These are phyloP conservation scores for Cyanoliseus patagonus DNA, from an alignment of 2,113 vertebrate species.

Conservation along the genomic window DNA sequence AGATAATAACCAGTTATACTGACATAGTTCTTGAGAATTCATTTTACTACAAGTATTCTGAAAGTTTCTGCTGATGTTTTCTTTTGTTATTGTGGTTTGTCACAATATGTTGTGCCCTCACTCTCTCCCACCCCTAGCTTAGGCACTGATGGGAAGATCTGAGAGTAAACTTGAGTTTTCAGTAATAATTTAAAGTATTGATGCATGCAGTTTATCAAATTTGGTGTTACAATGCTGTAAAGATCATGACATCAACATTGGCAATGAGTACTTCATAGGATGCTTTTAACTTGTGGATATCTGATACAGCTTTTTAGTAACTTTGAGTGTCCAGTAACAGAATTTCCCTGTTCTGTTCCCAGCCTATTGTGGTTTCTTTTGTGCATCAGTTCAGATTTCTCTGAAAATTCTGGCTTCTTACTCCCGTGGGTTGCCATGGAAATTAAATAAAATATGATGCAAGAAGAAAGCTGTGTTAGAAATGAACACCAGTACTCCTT, in stretches of 20 bases:
- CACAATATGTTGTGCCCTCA: not conserved
- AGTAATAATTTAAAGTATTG: not conserved
- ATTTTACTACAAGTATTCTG: not conserved
- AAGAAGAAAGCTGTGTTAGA: not conserved
- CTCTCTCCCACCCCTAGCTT: not conserved
- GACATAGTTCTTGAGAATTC: not conserved
- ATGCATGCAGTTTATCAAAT: not conserved
- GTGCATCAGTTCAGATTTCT: not conserved
- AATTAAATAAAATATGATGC: slow-evolving; percentile 32
- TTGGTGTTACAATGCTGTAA: not conserved
- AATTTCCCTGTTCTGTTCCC: not conserved
- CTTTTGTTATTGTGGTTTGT: not conserved
- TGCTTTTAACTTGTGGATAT: not conserved
- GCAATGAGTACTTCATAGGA: not conserved
- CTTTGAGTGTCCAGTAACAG: not conserved
- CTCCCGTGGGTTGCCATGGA: not conserved
- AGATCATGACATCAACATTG: not conserved
- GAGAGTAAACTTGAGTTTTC: not conserved
- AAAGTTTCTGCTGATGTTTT: not conserved
- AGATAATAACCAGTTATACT: not conserved
- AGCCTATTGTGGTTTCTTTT: not conserved
- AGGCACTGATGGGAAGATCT: not conserved
- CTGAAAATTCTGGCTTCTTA: not conserved
- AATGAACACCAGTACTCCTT: not conserved
- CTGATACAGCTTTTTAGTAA: not conserved